phyloP scores from a whole-genome alignment of 1,140 invertebrate genomes.

The Aphaenogaster floridana region DNA sequence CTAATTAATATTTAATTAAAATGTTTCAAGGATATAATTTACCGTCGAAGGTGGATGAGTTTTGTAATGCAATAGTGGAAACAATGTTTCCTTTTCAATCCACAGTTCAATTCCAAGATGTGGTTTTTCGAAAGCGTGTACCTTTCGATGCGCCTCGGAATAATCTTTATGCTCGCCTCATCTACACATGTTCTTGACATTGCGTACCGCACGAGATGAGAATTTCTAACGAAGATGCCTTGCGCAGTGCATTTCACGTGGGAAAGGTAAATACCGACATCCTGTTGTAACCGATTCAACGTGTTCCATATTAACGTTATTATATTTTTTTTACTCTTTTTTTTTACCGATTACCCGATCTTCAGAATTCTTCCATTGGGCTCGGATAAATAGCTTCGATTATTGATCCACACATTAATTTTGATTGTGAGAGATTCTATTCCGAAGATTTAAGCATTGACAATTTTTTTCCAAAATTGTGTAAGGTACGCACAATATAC shows the following conservation, averaged over 20 bases:
- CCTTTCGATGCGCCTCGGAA: background rate
- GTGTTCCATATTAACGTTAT: slow-evolving; percentile 19
- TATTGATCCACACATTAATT: background rate
- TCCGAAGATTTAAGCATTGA: background rate
- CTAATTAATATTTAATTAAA: slow-evolving; percentile 22
- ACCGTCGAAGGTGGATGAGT: background rate
- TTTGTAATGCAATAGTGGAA: background rate
- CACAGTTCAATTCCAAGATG: background rate
- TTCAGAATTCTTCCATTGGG: background rate
- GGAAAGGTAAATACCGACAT: slow-evolving; percentile 37
- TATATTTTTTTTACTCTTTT: background rate
- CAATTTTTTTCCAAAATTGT: background rate
- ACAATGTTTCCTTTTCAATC: background rate
- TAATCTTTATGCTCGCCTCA: slow-evolving; percentile 46
- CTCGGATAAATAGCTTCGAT: background rate
- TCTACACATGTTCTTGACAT: slow-evolving; percentile 45
- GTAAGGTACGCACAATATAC: background rate
- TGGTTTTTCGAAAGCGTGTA: slow-evolving; percentile 40
- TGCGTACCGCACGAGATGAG: slow-evolving; percentile 51
- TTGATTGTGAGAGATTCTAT: background rate
- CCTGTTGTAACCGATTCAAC: slow-evolving; percentile 32
- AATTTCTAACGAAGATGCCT: slow-evolving; percentile 51
- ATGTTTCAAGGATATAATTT: background rate
- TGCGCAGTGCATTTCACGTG: slow-evolving; percentile 28
- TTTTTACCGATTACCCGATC: background rate